Evolutionary conservation across 2,797 vertebrate genomes (phyloP), one percentile per base, ranked within the genome.

Genomic region (Mormyrops attenuatus): DNA sequence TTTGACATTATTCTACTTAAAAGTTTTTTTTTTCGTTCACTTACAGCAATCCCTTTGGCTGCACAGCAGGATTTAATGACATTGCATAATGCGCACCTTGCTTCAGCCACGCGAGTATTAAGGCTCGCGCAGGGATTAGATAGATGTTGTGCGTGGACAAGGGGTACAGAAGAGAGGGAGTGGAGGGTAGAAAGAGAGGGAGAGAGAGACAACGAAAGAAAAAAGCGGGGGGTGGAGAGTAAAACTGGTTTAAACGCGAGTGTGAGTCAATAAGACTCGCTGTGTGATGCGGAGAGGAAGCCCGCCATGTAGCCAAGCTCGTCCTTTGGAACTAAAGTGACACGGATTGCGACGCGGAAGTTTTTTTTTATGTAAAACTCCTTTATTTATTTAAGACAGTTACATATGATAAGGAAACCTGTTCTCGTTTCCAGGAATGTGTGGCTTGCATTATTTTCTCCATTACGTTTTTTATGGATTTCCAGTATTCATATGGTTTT

Each of bases 181-280:
- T 52, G 30, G 38, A 53, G 86, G 85, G 80, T 89, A 44, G 85
- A 26, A 63, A 41, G 38, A 87, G 82, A 66, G 55, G 20, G 55
- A 86, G 55, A 86, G 53, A 63, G 60, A 80, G 66, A 86, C 38
- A 34, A 87, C 85, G 84, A 82, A 91, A 60, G 91, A 91, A 91
- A 49, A 91, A 91, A 52, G 92, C 90, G 94, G 90, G 93, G 88
- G 94, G 90, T 88, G 38, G 88, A 91, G 90, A 63, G 87, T 88
- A 88, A 89, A 92, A 94, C 92, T 90, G 92, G 93, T 96, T 95
- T 93, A 95, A 96, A 94, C 94, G 93, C 91, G 90, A 89, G 88
- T 69, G 90, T 90, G 87, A 90, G 92, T 94, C 92, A 91, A 93
- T 89, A 91, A 88, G 91, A 92, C 92, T 89, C 92, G 91, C 73